Base-by-base conservation (phyloP, 2,888 invertebrate species). In the Trileptium ribeirensis region DNA sequence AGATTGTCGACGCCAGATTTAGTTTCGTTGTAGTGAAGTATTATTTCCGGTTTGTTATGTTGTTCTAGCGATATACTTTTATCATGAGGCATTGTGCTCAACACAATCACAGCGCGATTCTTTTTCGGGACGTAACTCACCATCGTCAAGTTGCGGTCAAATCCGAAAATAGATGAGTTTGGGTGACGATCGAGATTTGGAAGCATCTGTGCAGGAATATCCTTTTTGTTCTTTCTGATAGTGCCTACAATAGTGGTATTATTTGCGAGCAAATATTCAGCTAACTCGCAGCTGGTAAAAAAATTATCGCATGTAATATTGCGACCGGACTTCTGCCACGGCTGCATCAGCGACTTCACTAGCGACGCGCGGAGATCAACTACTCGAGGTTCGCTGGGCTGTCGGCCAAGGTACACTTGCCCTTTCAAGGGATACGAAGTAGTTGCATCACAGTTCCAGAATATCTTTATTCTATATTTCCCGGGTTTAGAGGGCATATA, bases 381-480 rank as follows among this genome's bases (percentile, higher is more conserved):
- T 83, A 29, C 80, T 78, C 29, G 83, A 86, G 91, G 81, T 86
- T 92, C 82, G 34, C 67, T 82, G 34, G 82, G 34, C 51, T 81
- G 81, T 70, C 67, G 51, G 1, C 82, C 82, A 29, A 67, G 36
- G 67, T 82, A 83, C 19, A 83, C 38, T 39, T 80, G 36, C 24
- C 39, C 67, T n/a, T 80, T 79, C 80, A 70, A 51, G 3, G 33
- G 29, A 80, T 78, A 75, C 37, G 3, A 24, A 64, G 40, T 67
- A 1, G 87, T 86, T 8, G 90, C 87, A 84, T 91, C 91, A 19
- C 90, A 89, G 2, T 90, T 85, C 51, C 90, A 83, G 19, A 90
- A 88, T 83, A 90, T 85, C 87, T 91, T 91, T 33, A 91, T 88
- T 1, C 91, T 91, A 81, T 85, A 85, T 85, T 89, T 88, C 38